phyloP scores from a whole-genome alignment of 2,888 invertebrate species.

The Lymantria monacha region DNA sequence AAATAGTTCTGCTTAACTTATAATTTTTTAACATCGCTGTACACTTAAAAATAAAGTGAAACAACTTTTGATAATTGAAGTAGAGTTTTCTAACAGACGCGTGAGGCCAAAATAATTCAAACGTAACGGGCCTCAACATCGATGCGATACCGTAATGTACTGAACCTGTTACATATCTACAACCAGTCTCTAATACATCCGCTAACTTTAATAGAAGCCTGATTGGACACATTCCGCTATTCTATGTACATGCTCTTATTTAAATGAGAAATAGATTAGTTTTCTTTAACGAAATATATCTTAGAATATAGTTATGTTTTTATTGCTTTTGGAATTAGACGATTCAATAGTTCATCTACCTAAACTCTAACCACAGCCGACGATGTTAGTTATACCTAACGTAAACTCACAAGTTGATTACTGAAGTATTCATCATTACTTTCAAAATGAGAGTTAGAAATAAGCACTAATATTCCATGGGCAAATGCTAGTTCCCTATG shows the following conservation, averaged over 20 bases:
- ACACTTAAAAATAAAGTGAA: background rate
- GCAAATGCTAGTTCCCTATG: no score
- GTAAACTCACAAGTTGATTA: no score
- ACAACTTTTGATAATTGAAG: background rate
- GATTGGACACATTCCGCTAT: constrained; percentile 23
- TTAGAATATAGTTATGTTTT: no score
- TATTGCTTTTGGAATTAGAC: background rate
- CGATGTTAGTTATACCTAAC: no score
- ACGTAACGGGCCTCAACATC: constrained; percentile 33
- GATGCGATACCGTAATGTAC: constrained; percentile 43
- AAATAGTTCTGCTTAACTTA: no score
- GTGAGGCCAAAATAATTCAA: constrained; percentile 30
- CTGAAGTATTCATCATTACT: no score
- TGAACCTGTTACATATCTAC: constrained; percentile 39
- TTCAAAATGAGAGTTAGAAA: no score
- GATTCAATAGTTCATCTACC: no score
- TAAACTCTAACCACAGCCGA: no score
- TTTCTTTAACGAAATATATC: background rate
- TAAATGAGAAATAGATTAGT: constrained; percentile 11
- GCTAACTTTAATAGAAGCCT: constrained; percentile 24
- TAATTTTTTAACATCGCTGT: no score
- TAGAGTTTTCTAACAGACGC: constrained; percentile 3
- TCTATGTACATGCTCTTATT: constrained; percentile 7
- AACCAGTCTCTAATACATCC: constrained; percentile 37
- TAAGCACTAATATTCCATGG: no score